Conservation (phyloP, 1,140 invertebrate genomes). For the Papilio polytes region DNA sequence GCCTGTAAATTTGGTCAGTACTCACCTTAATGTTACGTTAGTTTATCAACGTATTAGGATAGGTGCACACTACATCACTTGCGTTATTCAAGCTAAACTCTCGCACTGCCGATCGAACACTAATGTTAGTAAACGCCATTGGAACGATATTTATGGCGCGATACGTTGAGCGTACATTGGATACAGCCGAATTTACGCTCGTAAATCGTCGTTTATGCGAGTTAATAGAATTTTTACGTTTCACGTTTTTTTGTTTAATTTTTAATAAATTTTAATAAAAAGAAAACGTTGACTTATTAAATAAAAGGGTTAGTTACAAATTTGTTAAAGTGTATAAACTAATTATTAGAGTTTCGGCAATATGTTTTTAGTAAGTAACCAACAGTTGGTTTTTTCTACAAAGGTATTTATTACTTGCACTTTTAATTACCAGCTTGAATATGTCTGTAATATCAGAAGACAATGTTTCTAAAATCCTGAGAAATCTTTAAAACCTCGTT, state of each 20-base stretch:
- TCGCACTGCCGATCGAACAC: not conserved
- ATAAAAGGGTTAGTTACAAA: not conserved
- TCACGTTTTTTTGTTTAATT: not conserved
- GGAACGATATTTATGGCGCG: slow-evolving; percentile 19
- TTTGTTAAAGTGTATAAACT: not conserved
- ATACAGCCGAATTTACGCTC: slow-evolving; percentile 20
- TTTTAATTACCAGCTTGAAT: not conserved
- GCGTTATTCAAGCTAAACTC: slow-evolving; percentile 22
- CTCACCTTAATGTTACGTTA: not conserved
- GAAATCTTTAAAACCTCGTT: not conserved
- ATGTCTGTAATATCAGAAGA: not conserved
- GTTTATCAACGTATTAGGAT: not conserved
- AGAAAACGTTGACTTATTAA: not conserved
- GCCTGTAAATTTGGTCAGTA: too few species aligned
- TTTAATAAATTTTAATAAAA: not conserved
- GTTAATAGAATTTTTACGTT: slow-evolving; percentile 15
- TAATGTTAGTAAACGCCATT: slow-evolving; percentile 19
- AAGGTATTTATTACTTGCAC: not conserved
- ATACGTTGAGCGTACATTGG: slow-evolving; percentile 25
- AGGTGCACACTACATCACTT: slow-evolving; percentile 3
- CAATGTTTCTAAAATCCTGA: not conserved
- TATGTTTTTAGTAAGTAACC: not conserved
- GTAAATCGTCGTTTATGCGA: slow-evolving; percentile 16
- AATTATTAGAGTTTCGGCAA: not conserved
- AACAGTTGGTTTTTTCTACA: not conserved